phyloP scores from a whole-genome alignment of 2,113 vertebrate species.

The Guaruba guarouba region DNA sequence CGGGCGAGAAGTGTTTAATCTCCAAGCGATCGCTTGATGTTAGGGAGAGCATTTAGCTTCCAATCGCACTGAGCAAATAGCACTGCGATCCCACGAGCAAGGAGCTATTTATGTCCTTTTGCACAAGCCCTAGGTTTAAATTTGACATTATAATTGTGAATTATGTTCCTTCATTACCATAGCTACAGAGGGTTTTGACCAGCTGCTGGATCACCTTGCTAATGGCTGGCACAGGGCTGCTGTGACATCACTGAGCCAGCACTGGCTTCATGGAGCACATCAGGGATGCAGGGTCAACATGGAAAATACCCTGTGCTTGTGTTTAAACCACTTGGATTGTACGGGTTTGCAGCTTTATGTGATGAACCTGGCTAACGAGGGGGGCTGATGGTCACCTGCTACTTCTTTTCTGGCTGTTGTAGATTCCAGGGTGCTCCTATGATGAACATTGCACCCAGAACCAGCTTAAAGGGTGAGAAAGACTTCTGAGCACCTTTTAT shows the following conservation, averaged over 20 bases:
- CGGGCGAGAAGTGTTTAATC: neutral
- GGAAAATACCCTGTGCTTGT: neutral
- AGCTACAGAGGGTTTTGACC: slow-evolving; percentile 42
- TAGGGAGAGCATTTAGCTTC: neutral
- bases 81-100: slow-evolving; percentile 20
- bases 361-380: accelerated
- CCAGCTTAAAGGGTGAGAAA: neutral
- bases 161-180: slow-evolving; percentile 28
- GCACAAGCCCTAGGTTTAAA: slow-evolving; percentile 21
- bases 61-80: slow-evolving; percentile 44
- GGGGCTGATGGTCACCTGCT: neutral
- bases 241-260: accelerated
- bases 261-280: accelerated
- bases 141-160: slow-evolving; percentile 39
- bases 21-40: neutral
- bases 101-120: slow-evolving; percentile 38
- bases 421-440: accelerated
- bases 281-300: accelerated
- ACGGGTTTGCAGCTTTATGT: neutral
- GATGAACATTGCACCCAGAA: neutral
- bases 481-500: neutral
- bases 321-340: accelerated
- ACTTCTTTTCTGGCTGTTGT: neutral
- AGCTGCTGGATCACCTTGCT: neutral
- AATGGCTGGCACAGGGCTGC: neutral